phyloP scores from a whole-genome alignment of 2,888 invertebrate genomes.

The Nezara viridula region DNA sequence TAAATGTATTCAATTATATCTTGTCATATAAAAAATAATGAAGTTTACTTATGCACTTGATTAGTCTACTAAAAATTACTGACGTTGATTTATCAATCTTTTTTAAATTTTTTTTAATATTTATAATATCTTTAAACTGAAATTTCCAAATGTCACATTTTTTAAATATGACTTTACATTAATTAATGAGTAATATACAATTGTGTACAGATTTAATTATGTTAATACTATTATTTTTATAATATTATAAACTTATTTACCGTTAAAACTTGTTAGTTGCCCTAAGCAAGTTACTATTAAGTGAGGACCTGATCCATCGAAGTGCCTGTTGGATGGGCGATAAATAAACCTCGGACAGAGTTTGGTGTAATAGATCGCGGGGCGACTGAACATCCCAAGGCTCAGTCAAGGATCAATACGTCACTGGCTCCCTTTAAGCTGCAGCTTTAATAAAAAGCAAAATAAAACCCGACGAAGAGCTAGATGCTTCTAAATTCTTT shows the following conservation, averaged over 20 bases:
- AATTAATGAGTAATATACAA: too few species aligned
- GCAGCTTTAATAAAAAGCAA: conserved; percentile 47
- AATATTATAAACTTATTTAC: neutral
- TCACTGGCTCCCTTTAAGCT: conserved; percentile 44
- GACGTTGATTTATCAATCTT: too few species aligned
- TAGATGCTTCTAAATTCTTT: neutral
- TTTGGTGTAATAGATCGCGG: conserved; percentile 38
- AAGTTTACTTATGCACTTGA: too few species aligned
- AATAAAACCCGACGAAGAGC: neutral
- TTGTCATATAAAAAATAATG: too few species aligned
- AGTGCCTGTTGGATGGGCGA: conserved; percentile 10
- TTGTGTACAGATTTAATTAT: too few species aligned
- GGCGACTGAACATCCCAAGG: conserved; percentile 38
- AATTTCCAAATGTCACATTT: too few species aligned
- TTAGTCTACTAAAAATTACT: too few species aligned
- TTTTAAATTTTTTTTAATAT: too few species aligned
- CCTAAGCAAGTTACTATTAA: neutral
- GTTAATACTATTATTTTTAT: too few species aligned
- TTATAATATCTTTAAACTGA: too few species aligned
- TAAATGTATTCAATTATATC: too few species aligned
- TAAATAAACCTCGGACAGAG: conserved; percentile 38
- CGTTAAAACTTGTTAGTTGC: neutral
- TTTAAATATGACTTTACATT: too few species aligned
- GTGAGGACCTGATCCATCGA: neutral
- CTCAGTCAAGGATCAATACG: conserved; percentile 42